Conservation (phyloP, 2,797 vertebrate species). For the Scarus forsteni region DNA sequence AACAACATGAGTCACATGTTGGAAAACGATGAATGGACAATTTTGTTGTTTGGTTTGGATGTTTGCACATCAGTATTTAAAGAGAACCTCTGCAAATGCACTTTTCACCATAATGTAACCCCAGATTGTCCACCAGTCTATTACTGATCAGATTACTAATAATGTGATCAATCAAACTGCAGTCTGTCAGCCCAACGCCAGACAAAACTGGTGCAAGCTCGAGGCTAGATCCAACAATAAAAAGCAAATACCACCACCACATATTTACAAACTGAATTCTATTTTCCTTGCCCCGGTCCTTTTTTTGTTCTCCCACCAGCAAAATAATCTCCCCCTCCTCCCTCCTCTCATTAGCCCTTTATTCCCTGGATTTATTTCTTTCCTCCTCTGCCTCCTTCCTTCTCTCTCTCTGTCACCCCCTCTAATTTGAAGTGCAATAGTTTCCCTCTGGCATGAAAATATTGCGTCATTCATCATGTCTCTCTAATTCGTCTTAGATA, state of each 20-base stretch:
- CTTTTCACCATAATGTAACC: neutral
- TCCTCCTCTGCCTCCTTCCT: conserved; percentile 65
- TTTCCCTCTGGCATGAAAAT: conserved; percentile 86
- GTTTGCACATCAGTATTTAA: neutral
- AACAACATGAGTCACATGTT: neutral
- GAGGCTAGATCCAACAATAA: conserved; percentile 5
- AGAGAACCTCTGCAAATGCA: neutral
- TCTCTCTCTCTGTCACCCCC: conserved; percentile 65
- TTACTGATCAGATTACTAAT: conserved; percentile 5
- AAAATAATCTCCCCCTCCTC: conserved; percentile 23
- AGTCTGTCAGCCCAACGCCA: conserved; percentile 5
- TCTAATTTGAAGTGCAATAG: conserved; percentile 83
- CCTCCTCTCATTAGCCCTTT: conserved; percentile 63
- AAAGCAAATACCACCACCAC: conserved; percentile 20
- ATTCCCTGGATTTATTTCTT: conserved; percentile 71
- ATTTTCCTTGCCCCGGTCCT: neutral
- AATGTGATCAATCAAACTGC: conserved; percentile 20
- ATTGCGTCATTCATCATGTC: conserved; percentile 86
- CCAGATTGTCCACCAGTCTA: neutral
- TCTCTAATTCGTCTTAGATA: conserved; percentile 81
- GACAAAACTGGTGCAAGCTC: neutral
- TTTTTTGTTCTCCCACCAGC: conserved; percentile 34
- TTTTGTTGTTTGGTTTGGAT: neutral
- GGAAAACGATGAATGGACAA: neutral
- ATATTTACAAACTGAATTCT: conserved; percentile 49